phyloP scores from a whole-genome alignment of 2,797 vertebrate genomes.

The Darevskia nairensis region DNA sequence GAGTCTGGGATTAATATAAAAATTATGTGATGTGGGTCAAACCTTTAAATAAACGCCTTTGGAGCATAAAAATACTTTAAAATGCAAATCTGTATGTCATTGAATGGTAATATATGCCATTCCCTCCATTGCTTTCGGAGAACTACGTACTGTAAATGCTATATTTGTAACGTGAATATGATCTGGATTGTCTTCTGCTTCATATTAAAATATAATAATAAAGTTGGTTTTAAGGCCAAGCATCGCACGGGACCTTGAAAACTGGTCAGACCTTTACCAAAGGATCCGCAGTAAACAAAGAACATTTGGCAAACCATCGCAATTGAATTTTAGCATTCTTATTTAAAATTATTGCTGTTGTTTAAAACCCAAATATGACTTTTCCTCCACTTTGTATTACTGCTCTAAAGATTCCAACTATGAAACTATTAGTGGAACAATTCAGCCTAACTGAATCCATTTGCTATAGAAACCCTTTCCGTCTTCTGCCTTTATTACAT shows the following conservation, averaged over 20 bases:
- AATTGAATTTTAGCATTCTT: slow-evolving; percentile 48
- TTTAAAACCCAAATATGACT: slow-evolving; percentile 51
- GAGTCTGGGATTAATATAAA: slow-evolving; percentile 59
- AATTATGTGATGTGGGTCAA: slow-evolving; percentile 71
- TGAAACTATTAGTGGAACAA: slow-evolving; percentile 52
- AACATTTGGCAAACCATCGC: slow-evolving; percentile 43
- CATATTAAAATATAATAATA: slow-evolving; percentile 70
- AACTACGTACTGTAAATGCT: slow-evolving; percentile 68
- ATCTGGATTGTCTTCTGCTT: slow-evolving; percentile 72
- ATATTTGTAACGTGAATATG: slow-evolving; percentile 62
- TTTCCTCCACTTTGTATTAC: slow-evolving; percentile 56
- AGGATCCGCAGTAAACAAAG: slow-evolving; percentile 53
- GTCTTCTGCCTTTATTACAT: slow-evolving; percentile 70
- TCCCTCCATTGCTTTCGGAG: slow-evolving; percentile 76
- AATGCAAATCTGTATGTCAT: slow-evolving; percentile 71
- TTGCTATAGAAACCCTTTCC: slow-evolving; percentile 59
- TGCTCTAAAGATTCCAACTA: slow-evolving; percentile 32
- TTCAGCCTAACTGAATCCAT: slow-evolving; percentile 66
- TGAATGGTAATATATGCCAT: slow-evolving; percentile 67
- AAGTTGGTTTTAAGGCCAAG: slow-evolving; percentile 60
- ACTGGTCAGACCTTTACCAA: slow-evolving; percentile 28
- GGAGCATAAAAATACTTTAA: slow-evolving; percentile 63
- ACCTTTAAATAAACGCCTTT: slow-evolving; percentile 73
- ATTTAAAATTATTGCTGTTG: slow-evolving; percentile 30
- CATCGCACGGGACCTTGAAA: slow-evolving; percentile 42